These are phyloP conservation scores for Ceryle rudis DNA, from an alignment of 2,797 vertebrate species.

Conservation along the genomic window DNA sequence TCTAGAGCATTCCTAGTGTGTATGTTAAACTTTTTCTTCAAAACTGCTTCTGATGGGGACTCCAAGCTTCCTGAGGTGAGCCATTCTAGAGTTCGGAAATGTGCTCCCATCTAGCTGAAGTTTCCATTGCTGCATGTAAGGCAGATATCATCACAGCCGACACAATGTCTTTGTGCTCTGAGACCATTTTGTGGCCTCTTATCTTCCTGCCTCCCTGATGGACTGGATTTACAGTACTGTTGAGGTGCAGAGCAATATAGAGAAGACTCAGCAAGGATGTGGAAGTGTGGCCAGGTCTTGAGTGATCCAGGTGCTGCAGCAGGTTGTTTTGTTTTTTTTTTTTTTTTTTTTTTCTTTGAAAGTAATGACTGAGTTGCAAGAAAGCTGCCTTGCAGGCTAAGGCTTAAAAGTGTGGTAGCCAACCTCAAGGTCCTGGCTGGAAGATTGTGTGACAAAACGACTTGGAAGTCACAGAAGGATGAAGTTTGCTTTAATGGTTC, in stretches of 20 bases:
- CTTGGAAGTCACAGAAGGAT: not conserved
- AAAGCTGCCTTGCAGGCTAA: not conserved
- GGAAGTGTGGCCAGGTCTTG: not conserved
- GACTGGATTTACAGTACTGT: not conserved
- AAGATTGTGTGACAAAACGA: fast-evolving
- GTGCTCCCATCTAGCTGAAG: not conserved
- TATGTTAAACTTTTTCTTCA: not conserved
- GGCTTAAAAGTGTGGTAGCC: not conserved
- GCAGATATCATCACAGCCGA: not conserved
- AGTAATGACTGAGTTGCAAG: not conserved
- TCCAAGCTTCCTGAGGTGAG: not conserved
- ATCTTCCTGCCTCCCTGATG: not conserved
- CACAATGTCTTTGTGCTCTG: not conserved
- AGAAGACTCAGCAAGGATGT: not conserved
- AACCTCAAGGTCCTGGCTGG: not conserved
- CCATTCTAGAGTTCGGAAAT: not conserved
- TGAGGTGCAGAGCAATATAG: not conserved
- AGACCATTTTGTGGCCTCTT: not conserved
- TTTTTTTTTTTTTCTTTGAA: not conserved
- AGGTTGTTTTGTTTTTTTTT: not conserved
- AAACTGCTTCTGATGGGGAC: not conserved
- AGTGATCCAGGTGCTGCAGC: not conserved
- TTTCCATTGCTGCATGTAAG: not conserved
- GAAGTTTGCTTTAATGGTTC: not conserved
- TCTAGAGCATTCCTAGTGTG: not conserved